Evolutionary conservation across 2,888 invertebrate species (phyloP).

Genomic region (Aricia artaxerxes): DNA sequence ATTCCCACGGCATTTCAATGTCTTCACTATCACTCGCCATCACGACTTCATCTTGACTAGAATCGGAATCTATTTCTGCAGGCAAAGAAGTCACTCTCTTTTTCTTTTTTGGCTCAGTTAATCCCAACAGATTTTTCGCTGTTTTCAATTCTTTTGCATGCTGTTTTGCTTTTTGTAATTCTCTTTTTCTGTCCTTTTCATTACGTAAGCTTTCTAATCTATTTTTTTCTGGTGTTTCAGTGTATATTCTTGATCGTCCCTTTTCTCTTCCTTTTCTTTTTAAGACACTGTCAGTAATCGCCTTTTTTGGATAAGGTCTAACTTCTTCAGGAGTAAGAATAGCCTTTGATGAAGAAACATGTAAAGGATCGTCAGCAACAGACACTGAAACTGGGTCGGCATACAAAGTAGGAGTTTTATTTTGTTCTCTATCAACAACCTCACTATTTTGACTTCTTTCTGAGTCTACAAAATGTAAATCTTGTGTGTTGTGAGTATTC

Average conservation of each 20-base stretch:
- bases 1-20: conserved; percentile 29
- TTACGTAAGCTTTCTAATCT: conserved; percentile 39
- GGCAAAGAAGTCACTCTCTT: conserved; percentile 36
- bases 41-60: conserved; percentile 43
- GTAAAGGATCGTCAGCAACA: conserved; percentile 35
- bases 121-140: conserved; percentile 36
- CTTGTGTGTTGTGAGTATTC: conserved; percentile 33
- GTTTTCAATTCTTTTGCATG: conserved; percentile 43
- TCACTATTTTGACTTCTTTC: conserved; percentile 34
- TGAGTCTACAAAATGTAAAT: conserved; percentile 40
- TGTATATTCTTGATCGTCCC: conserved; percentile 40
- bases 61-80: conserved; percentile 43
- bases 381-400: conserved; percentile 37
- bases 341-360: conserved; percentile 26
- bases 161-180: conserved; percentile 40
- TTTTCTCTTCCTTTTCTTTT: conserved; percentile 40
- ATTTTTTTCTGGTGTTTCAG: conserved; percentile 43
- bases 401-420: conserved; percentile 40
- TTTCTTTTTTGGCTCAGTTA: no score
- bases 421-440: conserved; percentile 38
- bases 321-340: no score
- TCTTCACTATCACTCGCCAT: conserved; percentile 45
- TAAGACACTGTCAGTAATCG: conserved; percentile 26
- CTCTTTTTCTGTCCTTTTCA: conserved; percentile 40
- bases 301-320: no score